Evolutionary conservation across 1,140 invertebrate species (phyloP), one percentile per base, ranked within the genome.

Genomic region (Luehdorfia chinensis): DNA sequence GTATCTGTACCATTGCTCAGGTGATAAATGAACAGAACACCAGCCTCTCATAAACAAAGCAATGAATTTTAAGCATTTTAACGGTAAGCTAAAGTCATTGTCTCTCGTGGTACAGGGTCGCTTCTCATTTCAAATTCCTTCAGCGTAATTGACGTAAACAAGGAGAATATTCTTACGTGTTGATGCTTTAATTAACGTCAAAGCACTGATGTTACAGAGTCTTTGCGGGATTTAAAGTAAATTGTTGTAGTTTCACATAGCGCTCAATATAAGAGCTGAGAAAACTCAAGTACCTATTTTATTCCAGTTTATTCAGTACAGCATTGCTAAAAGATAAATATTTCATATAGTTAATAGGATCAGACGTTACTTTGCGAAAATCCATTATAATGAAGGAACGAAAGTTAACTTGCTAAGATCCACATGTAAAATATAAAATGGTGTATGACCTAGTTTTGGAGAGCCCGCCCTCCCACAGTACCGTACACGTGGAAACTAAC

Each of bases 101-200:
- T 1, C 0, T 15, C 13, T 16, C 15, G 11, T 41, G 11, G 49
- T 60, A 48, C 25, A 23, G 37, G 43, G 31, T 37, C 32, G 27
- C 14, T 44, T 45, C 58, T 51, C 50, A 60, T 56, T 60, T 50
- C 49, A 25, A 25, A 60, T 56, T 60, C 50, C 36, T 31, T 44
- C 23, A 47, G 19, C 47, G 53, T 56, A 56, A 60, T 56, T 55
- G 54, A 44, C 47, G 54, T 60, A 60, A 60, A 60, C 58, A 60
- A 56, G 39, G 47, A 49, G 50, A 56, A 53, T 53, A 43, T 56
- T 56, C 50, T 60, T 53, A 60, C 55, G 43, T 53, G 46, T 50
- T 52, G 54, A 56, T 49, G 50, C 53, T 51, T 56, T 55, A 59
- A 63, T 59, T 59, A 63, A 60, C 58, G 55, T 56, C 41, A 47